A percentile compares a stretch with the other conserved stretches of the same genome.
phyloP scores from a whole-genome alignment of 2,797 vertebrate genomes.

The Danio choprae region DNA sequence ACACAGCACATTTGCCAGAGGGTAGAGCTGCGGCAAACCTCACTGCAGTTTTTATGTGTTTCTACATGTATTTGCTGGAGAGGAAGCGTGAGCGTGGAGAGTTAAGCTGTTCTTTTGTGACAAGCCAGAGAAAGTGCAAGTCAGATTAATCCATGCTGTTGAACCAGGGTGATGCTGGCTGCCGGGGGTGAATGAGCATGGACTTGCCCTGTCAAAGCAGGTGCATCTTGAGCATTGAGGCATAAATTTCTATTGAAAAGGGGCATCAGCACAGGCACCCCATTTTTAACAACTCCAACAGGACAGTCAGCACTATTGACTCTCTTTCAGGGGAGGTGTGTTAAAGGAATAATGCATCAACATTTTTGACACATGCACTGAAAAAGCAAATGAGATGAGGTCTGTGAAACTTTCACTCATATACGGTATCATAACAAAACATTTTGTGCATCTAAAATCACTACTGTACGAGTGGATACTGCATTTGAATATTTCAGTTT shows the following conservation, averaged over 20 bases:
- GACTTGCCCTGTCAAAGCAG: slow-evolving; percentile 54
- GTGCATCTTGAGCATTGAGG: slow-evolving; percentile 41
- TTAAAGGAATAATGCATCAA: not conserved
- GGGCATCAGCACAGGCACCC: slow-evolving; percentile 25
- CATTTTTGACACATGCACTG: not conserved
- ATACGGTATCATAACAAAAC: too few relatives aligned
- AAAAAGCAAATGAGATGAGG: not conserved
- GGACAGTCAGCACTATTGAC: not conserved
- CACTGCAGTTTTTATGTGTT: slow-evolving; percentile 36
- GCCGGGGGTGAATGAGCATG: slow-evolving; percentile 33
- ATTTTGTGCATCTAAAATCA: too few relatives aligned
- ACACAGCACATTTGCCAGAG: slow-evolving; percentile 26
- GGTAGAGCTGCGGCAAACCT: slow-evolving; percentile 22
- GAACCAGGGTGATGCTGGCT: slow-evolving; percentile 15
- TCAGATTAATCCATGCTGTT: slow-evolving; percentile 51
- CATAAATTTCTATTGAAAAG: slow-evolving; percentile 52
- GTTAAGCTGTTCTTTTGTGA: slow-evolving; percentile 54
- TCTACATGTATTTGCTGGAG: slow-evolving; percentile 42
- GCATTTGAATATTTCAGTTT: too few relatives aligned
- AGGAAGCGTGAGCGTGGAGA: slow-evolving; percentile 36
- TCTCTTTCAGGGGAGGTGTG: slow-evolving; percentile 1
- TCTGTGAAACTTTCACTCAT: too few relatives aligned
- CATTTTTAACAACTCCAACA: not conserved
- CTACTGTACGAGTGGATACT: too few relatives aligned
- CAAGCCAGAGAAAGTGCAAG: slow-evolving; percentile 48